Conservation (phyloP, 2,888 invertebrate genomes). For the Drosophila meridiana region DNA sequence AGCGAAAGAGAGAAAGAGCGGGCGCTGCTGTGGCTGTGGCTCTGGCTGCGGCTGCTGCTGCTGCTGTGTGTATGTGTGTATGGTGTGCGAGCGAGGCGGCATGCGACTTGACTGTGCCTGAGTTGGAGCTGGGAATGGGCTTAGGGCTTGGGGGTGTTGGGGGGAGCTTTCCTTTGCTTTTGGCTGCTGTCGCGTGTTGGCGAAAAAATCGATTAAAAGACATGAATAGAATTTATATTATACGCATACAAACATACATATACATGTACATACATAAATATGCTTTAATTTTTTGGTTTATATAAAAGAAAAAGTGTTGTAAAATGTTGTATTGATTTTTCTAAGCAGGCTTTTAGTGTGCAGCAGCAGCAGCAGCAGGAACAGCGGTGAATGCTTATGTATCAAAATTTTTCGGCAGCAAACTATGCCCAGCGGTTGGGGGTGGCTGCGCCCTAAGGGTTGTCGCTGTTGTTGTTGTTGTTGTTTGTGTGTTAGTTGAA, state of each 20-base stretch:
- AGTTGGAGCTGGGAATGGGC: not conserved
- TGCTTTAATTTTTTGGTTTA: conserved; percentile 37
- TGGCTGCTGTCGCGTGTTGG: conserved; percentile 45
- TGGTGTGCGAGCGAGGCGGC: conserved; percentile 26
- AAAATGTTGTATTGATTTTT: conserved; percentile 64
- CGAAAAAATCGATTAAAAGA: conserved; percentile 69
- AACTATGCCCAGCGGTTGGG: conserved; percentile 40
- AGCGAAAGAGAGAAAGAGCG: conserved; percentile 2
- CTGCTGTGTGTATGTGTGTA: not conserved
- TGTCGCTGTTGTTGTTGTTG: conserved; percentile 32
- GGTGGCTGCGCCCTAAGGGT: conserved; percentile 13
- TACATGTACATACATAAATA: not conserved
- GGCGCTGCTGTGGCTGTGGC: not conserved
- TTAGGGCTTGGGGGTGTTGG: conserved; percentile 4
- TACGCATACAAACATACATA: not conserved
- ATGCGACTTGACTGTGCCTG: conserved; percentile 8
- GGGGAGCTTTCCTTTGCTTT: conserved; percentile 16
- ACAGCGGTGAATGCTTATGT: conserved; percentile 56
- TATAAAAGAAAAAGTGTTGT: conserved; percentile 33
- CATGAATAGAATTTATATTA: conserved; percentile 25
- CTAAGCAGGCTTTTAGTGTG: conserved; percentile 37
- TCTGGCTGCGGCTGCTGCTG: not conserved
- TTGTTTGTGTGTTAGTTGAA: conserved; percentile 68
- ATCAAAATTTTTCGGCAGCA: conserved; percentile 69
- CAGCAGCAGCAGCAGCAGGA: not conserved